Evolutionary conservation across 2,797 vertebrate species (phyloP).

Genomic region (Phrynocephalus forsythii): DNA sequence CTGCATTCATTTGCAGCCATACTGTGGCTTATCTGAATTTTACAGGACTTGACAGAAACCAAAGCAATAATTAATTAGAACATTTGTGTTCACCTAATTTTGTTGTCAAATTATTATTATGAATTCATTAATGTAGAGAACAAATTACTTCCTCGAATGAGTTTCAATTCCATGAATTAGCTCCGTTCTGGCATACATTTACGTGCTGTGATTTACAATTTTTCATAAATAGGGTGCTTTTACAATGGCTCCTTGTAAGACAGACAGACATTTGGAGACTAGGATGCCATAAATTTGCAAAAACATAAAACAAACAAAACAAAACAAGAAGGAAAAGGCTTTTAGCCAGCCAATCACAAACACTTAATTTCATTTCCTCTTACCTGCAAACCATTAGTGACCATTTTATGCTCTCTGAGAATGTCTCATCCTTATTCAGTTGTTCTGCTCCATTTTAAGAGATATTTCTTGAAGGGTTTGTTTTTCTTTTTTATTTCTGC

Average conservation of each 20-base stretch:
- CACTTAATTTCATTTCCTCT: not conserved
- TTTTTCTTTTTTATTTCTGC: not conserved
- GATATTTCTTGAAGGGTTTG: too few species aligned
- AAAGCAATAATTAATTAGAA: conserved; percentile 56
- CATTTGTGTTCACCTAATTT: not conserved
- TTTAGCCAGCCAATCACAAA: not conserved
- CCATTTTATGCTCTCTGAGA: not conserved
- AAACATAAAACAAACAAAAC: too few species aligned
- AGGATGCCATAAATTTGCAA: not conserved
- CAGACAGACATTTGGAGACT: not conserved
- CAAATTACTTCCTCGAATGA: conserved; percentile 30
- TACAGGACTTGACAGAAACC: not conserved
- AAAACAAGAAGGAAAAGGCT: not conserved
- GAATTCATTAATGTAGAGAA: conserved; percentile 17
- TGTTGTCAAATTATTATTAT: conserved; percentile 14
- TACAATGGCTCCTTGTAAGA: not conserved
- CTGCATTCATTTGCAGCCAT: not conserved
- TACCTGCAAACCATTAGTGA: not conserved
- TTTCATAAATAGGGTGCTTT: not conserved
- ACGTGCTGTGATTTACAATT: not conserved
- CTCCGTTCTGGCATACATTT: conserved; percentile 25
- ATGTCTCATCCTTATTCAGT: not conserved
- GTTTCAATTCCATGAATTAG: conserved; percentile 2
- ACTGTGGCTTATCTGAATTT: conserved; percentile 47
- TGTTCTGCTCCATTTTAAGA: not conserved